Base-by-base conservation (phyloP, 1,140 invertebrate species). In the Aphelenchoides besseyi region DNA sequence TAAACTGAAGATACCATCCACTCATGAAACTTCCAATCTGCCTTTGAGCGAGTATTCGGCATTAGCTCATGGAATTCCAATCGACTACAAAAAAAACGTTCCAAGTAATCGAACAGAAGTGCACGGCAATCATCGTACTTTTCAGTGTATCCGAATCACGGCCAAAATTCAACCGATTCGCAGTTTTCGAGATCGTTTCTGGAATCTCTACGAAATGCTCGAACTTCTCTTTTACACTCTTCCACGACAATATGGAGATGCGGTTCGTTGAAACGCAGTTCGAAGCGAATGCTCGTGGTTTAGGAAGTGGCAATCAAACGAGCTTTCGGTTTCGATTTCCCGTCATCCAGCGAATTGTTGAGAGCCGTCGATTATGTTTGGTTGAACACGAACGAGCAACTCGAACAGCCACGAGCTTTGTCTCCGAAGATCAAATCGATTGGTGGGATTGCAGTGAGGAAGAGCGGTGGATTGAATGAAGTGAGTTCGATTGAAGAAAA, bases 321-420 rank as follows among this genome's bases (percentile, higher is more conserved):
- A 12, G 32, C 32, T 8, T 23, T 59, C 5, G 55, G 55, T 28
- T 5, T 23, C 55, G 18, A 33, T 33, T 18, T 8, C 55, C 55
- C 55, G 18, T 8, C 55, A 28, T 8, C 12, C 5, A 8, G 5
- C 18, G 55, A 59, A 23, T 8, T 59, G 55, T 23, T 5, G 5
- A 5, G 55, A 5, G 5, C 5, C 5, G 18, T 18, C 5, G 5
- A 5, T 33, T 59, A 59, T 23, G 55, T 59, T 28, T 59, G 55
- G 55, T 5, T 29, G 5, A 66, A 66, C 8, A 66, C 63, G 9
- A 32, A 66, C 63, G 63, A 66, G 30, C 12, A 32, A 2, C 9
- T 66, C 12, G 63, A 37, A 18, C 2, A 23, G 16, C 16, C 63
- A 12, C 16, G 36, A 28, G 12, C 36, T 26, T 33, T 12, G 16